Evolutionary conservation across 2,113 vertebrate genomes (phyloP).

Genomic region (Austrofundulus limnaeus): DNA sequence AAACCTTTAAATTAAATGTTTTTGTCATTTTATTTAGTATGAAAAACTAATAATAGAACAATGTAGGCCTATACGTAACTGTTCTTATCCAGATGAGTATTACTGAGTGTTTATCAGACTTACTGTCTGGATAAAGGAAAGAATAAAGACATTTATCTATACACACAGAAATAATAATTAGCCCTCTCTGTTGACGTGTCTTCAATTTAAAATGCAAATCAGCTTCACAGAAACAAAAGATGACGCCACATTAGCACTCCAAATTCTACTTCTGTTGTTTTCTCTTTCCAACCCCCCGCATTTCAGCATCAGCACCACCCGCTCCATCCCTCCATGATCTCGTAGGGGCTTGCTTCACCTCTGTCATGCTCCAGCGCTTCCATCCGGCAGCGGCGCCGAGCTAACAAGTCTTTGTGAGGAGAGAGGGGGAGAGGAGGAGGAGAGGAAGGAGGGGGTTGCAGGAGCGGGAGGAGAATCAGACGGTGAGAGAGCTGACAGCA

Average conservation of each 20-base stretch:
- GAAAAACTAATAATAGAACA: no score
- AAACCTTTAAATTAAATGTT: no score
- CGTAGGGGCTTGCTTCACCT: conserved; percentile 80
- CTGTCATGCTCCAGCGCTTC: conserved; percentile 86
- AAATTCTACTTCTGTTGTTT: conserved; percentile 17
- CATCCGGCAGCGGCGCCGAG: conserved; percentile 83
- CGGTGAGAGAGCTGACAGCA: conserved; percentile 46
- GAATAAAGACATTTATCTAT: no score
- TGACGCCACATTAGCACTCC: not conserved
- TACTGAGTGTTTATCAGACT: no score
- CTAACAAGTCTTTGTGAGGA: conserved; percentile 93
- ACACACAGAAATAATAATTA: not conserved
- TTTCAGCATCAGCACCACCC: conserved; percentile 13
- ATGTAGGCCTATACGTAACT: no score
- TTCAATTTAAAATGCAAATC: conserved; percentile 21
- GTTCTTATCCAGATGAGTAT: no score
- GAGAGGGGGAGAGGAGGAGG: conserved; percentile 30
- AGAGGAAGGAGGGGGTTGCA: conserved; percentile 13
- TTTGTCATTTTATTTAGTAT: no score
- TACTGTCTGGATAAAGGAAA: no score
- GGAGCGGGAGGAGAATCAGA: conserved; percentile 38
- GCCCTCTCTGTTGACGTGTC: not conserved
- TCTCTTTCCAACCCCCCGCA: conserved; percentile 22
- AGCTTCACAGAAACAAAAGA: conserved; percentile 12
- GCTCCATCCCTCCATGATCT: conserved; percentile 78